Conservation (phyloP, 2,888 invertebrate species). For the Agonopterix arenella region DNA sequence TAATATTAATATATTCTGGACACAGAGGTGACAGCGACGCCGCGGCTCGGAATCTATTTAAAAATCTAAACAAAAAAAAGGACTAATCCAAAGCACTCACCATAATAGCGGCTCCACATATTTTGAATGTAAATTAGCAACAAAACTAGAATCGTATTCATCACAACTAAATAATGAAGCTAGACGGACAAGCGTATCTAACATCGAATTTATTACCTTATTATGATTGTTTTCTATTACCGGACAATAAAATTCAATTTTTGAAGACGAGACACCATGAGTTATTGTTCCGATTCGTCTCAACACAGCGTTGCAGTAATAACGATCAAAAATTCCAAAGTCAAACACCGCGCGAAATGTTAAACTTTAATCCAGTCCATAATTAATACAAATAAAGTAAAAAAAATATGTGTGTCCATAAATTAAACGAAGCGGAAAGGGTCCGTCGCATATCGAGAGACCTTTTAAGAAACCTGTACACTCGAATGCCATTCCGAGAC, state of each 20-base stretch:
- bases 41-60: slow-evolving; percentile 34
- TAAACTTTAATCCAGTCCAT: slow-evolving; percentile 47
- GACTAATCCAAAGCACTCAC: slow-evolving; percentile 38
- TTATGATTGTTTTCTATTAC: slow-evolving; percentile 57
- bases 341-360: slow-evolving; percentile 32
- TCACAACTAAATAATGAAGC: slow-evolving; percentile 30
- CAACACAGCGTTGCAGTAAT: slow-evolving; percentile 18
- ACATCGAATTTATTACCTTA: slow-evolving; percentile 51
- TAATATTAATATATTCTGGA: slow-evolving; percentile 60
- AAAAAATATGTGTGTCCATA: slow-evolving; percentile 54
- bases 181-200: slow-evolving; percentile 51
- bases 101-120: slow-evolving; percentile 45
- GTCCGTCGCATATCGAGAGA: slow-evolving; percentile 66
- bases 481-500: slow-evolving; percentile 69
- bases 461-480: slow-evolving; percentile 75
- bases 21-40: slow-evolving; percentile 42
- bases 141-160: slow-evolving; percentile 25
- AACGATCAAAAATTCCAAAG: slow-evolving; percentile 9
- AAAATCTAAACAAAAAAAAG: slow-evolving; percentile 36
- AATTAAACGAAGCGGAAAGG: slow-evolving; percentile 72
- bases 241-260: slow-evolving; percentile 45
- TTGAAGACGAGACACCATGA: slow-evolving; percentile 24
- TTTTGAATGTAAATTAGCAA: slow-evolving; percentile 61
- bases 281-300: slow-evolving; percentile 39
- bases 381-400: slow-evolving; percentile 69